Base-by-base conservation (phyloP, 2,888 invertebrate genomes). In the Rhopalosiphum nymphaeae region DNA sequence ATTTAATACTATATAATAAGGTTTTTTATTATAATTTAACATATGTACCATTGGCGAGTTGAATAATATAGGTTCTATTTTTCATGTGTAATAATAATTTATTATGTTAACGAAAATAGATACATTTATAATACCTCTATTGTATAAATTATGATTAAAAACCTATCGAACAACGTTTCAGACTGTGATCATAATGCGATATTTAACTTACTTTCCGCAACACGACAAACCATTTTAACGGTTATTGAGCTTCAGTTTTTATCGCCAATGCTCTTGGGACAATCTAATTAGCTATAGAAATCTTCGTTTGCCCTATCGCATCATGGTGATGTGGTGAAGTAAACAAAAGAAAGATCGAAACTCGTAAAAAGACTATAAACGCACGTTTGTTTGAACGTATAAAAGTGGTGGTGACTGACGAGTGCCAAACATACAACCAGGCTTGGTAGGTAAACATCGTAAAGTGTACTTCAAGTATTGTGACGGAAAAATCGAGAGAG, bases 161-260 rank as follows among this genome's bases (percentile, higher is more conserved):
- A 78, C 36, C 36, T 78, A 78, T 78, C 78, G 36, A 78, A 78
- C 36, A 36, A 26, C 29, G n/a, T 86, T 57, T 56, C 21, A 29
- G 85, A 91, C 86, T 85, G 56, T 10, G 49, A 57, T 44, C 91
- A 57, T 86, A 56, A 44, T 85, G 85, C 16, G 29, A 42, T 91
- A n/a, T 44, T 85, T 85, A 56, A 10, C 29, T 84, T 84, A 53
- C 42, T 89, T 89, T 36, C 44, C 21, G 53, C 42, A 0, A 42
- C 42, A 85, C 91, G 85, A 91, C 44, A 36, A 3, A 49, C 67
- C 92, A 42, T 92, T 92, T 92, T 92, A 92, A 92, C 92, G 87
- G 92, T 92, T 92, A 26, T 87, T 36, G 25, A 86, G 26, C 46
- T 92, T 87, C 36, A 13, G 26, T 61, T 91, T 92, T 87, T 87